Conservation (phyloP, 2,797 vertebrate genomes). For the Cuculus canorus region DNA sequence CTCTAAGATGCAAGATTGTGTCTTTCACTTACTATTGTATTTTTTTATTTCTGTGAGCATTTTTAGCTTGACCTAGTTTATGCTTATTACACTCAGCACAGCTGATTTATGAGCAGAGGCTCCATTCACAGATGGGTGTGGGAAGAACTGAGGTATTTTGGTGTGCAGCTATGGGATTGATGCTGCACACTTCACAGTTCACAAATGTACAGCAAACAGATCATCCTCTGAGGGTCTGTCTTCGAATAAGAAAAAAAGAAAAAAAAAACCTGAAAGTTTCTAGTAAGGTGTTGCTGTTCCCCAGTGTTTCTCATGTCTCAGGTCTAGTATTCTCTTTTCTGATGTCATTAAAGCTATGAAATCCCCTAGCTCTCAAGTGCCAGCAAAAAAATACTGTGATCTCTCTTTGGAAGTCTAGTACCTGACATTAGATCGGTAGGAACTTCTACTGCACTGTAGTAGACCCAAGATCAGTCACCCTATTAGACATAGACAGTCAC, state of each 20-base stretch:
- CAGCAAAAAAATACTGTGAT: not conserved
- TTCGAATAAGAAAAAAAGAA: not conserved
- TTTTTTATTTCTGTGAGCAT: not conserved
- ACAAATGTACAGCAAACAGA: not conserved
- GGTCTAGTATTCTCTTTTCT: not conserved
- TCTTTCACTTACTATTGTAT: not conserved
- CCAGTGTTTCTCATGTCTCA: not conserved
- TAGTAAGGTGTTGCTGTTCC: not conserved
- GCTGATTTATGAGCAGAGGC: not conserved
- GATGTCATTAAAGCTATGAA: not conserved
- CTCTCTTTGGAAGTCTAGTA: not conserved
- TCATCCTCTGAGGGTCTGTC: not conserved
- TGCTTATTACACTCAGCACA: not conserved
- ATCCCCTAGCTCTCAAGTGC: not conserved
- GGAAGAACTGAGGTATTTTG: not conserved
- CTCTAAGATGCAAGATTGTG: not conserved
- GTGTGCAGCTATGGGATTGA: not conserved
- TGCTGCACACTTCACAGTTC: not conserved
- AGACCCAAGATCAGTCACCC: not conserved
- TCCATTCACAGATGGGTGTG: not conserved
- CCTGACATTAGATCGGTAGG: not conserved
- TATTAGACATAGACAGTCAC: not conserved
- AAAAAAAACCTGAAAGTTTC: not conserved
- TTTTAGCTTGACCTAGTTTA: slow-evolving; percentile 25
- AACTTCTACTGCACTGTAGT: not conserved